Evolutionary conservation across 1,140 invertebrate genomes (phyloP).

Genomic region (Apis cerana): DNA sequence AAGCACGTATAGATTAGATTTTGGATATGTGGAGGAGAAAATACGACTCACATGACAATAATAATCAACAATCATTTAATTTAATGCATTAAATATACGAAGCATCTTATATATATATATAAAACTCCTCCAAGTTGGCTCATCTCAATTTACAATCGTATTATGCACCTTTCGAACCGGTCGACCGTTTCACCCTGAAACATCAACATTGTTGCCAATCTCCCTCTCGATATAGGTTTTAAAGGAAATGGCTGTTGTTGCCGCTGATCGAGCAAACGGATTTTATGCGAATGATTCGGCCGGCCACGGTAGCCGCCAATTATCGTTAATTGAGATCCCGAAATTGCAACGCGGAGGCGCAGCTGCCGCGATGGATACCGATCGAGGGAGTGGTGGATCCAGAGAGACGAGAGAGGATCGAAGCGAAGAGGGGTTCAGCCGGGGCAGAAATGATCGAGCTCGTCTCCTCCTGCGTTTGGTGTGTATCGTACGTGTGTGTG

Average conservation of each 20-base stretch:
- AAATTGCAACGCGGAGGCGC: constrained; percentile 67
- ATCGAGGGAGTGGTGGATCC: constrained; percentile 8
- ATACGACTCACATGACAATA: no score
- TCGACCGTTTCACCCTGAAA: constrained; percentile 44
- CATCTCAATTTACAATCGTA: no score
- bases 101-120: no score
- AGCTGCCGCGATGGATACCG: constrained; percentile 55
- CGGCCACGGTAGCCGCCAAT: constrained; percentile 72
- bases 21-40: no score
- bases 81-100: no score
- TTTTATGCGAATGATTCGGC: constrained; percentile 47
- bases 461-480: constrained; percentile 8
- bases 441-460: constrained; percentile 5
- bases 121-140: no score
- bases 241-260: background rate
- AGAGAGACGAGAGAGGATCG: background rate
- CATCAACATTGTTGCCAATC: constrained; percentile 16
- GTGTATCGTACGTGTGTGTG: background rate
- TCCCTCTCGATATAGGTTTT: background rate
- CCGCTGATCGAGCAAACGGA: background rate
- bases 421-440: background rate
- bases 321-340: constrained; percentile 76
- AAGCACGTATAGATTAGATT: background rate
- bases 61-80: no score
- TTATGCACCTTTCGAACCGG: background rate